Evolutionary conservation across 2,797 vertebrate species (phyloP).

Genomic region (Protosalanx chinensis): DNA sequence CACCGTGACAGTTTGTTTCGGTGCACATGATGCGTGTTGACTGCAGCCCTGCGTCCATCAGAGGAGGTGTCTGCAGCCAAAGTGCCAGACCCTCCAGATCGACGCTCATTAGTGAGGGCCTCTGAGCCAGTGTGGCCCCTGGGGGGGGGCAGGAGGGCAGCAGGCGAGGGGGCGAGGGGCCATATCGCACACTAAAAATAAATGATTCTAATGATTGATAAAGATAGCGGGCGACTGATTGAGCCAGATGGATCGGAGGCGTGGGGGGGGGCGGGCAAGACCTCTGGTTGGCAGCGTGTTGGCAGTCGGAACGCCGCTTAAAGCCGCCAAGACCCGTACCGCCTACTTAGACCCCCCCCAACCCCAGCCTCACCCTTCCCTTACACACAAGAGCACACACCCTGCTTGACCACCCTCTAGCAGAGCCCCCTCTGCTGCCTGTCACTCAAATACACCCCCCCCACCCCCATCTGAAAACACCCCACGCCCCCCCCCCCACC

Average conservation of each 20-base stretch:
- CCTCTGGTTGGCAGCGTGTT: constrained; percentile 74
- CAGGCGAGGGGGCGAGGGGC: constrained; percentile 45
- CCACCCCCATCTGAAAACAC: no score
- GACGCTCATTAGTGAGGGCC: constrained; percentile 78
- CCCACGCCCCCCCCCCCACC: constrained; percentile 40
- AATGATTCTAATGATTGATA: constrained; percentile 79
- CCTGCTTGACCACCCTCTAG: constrained; percentile 51
- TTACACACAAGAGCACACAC: constrained; percentile 7
- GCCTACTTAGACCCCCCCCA: constrained; percentile 26
- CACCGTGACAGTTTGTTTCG: constrained; percentile 65
- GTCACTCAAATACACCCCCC: constrained; percentile 46
- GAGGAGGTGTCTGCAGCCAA: constrained; percentile 78
- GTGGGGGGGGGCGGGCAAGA: constrained; percentile 58
- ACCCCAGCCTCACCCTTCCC: constrained; percentile 10
- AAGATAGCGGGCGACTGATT: constrained; percentile 73
- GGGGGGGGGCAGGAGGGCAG: constrained; percentile 37
- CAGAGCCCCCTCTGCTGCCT: constrained; percentile 53
- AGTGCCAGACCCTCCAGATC: constrained; percentile 76
- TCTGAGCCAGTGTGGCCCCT: constrained; percentile 49
- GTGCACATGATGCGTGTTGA: constrained; percentile 74
- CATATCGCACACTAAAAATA: constrained; percentile 80
- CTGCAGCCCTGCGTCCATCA: constrained; percentile 80
- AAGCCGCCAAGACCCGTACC: constrained; percentile 55
- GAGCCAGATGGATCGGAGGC: constrained; percentile 64
- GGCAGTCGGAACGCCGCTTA: constrained; percentile 70